phyloP scores from a whole-genome alignment of 2,797 vertebrate genomes.

The Danio kyathit region DNA sequence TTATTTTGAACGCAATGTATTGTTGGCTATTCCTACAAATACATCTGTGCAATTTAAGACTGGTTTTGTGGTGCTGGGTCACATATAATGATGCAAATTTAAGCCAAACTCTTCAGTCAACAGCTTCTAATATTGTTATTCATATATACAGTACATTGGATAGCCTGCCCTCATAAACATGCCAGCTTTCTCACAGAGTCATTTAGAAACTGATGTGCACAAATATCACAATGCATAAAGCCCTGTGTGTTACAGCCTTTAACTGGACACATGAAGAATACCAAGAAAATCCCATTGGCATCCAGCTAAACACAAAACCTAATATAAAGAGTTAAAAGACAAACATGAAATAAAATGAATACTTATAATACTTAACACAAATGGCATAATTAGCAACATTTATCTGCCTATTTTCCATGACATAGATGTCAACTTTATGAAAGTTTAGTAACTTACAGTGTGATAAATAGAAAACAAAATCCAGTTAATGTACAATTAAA shows the following conservation, averaged over 20 bases:
- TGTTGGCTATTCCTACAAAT: no score
- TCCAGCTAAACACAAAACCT: neutral
- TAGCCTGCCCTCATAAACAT: neutral
- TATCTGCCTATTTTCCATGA: no score
- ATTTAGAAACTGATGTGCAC: neutral
- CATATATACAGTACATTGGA: neutral
- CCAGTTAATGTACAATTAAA: accelerated
- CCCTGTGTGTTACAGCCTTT: neutral
- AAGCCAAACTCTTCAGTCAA: neutral
- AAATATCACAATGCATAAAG: neutral
- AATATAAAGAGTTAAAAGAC: neutral
- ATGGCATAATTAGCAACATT: no score
- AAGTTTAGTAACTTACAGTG: no score
- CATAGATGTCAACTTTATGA: no score
- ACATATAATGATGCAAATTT: no score
- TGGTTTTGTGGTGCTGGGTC: no score
- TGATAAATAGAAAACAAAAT: neutral
- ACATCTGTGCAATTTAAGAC: no score
- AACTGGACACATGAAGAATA: neutral
- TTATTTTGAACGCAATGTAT: no score
- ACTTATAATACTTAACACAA: no score
- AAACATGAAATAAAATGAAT: neutral
- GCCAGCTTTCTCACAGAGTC: neutral
- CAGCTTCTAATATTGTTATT: neutral
- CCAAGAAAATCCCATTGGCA: neutral